Evolutionary conservation across 2,113 vertebrate genomes (phyloP).

Genomic region (Gadus chalcogrammus): DNA sequence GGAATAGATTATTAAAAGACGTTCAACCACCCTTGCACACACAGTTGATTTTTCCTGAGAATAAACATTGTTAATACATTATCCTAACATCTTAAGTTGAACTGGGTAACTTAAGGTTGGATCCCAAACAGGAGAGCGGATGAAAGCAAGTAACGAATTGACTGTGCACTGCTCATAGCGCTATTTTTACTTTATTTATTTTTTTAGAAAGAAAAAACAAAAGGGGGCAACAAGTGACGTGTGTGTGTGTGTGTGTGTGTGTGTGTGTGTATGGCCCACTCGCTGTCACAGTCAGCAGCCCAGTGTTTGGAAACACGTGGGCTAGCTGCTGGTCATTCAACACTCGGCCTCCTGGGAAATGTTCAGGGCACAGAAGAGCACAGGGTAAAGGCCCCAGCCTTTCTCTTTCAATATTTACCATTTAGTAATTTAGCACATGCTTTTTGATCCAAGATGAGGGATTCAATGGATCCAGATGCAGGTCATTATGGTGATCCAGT

Average conservation of each 20-base stretch:
- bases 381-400: slow-evolving; percentile 4
- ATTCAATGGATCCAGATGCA: no score
- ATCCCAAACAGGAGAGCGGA: no score
- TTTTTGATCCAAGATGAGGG: neutral
- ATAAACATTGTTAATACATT: no score
- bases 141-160: no score
- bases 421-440: neutral
- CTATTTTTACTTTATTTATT: no score
- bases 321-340: neutral
- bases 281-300: slow-evolving; percentile 7
- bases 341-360: neutral
- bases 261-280: slow-evolving; percentile 10
- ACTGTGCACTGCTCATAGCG: no score
- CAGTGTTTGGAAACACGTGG: neutral
- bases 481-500: no score
- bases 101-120: no score
- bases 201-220: neutral
- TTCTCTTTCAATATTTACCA: neutral
- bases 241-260: neutral
- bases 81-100: no score
- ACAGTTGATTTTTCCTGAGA: no score
- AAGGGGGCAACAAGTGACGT: neutral
- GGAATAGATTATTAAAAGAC: no score
- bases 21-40: no score
- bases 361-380: neutral